A percentile compares a stretch with the other conserved stretches of the same genome.
These are phyloP conservation scores for Asteroscopus sphinx DNA, from an alignment of 2,888 invertebrate genomes.

Conservation along the genomic window DNA sequence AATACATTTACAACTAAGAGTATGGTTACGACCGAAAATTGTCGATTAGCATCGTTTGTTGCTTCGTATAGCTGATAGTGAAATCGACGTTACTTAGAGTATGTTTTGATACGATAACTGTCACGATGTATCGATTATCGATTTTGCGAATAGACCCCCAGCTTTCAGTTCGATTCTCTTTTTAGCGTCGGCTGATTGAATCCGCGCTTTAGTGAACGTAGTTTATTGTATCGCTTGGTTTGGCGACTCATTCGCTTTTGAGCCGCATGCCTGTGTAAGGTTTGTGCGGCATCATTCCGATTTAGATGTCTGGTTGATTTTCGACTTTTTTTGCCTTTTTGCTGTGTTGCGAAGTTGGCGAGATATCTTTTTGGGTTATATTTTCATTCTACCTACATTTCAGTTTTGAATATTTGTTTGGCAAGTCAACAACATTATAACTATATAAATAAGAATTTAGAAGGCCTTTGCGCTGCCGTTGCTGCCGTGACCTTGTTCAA, in stretches of 20 bases:
- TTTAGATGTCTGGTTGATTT: slow-evolving; percentile 64
- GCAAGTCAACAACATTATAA: not conserved
- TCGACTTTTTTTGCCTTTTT: slow-evolving; percentile 32
- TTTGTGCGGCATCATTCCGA: slow-evolving; percentile 65
- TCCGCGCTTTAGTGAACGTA: slow-evolving; percentile 87
- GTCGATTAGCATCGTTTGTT: too few relatives aligned
- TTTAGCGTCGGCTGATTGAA: slow-evolving; percentile 84
- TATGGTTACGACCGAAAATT: too few relatives aligned
- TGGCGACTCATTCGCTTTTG: slow-evolving; percentile 84
- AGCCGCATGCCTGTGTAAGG: slow-evolving; percentile 67
- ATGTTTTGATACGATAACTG: too few relatives aligned
- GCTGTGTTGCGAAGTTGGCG: slow-evolving; percentile 7
- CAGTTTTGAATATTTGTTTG: slow-evolving; percentile 1
- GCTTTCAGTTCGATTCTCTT: slow-evolving; percentile 75
- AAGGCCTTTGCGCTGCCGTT: not conserved
- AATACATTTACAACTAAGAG: too few relatives aligned
- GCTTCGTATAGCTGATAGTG: too few relatives aligned
- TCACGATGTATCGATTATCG: too few relatives aligned
- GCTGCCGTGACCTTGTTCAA: too few relatives aligned
- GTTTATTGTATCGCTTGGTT: slow-evolving; percentile 82
- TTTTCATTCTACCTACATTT: slow-evolving; percentile 7
- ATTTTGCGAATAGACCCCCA: too few relatives aligned
- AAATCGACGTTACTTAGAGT: too few relatives aligned
- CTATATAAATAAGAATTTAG: too few relatives aligned
- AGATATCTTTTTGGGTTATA: slow-evolving; percentile 18